Conservation (phyloP, 1,140 invertebrate genomes). For the Hycleus cichorii region DNA sequence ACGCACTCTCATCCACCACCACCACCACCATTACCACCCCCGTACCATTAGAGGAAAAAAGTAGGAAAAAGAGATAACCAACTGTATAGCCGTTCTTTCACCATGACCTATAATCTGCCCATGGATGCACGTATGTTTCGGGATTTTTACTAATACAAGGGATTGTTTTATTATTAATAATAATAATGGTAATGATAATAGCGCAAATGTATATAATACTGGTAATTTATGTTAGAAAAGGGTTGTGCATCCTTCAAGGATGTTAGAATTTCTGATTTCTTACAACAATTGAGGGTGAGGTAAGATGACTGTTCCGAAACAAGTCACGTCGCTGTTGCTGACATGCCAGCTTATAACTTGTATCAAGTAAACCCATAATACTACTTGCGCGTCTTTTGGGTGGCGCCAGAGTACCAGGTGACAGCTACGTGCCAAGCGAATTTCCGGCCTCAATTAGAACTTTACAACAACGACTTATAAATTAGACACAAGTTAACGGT, state of each 20-base stretch:
- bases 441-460: slow-evolving; percentile 28
- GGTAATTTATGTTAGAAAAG: slow-evolving; percentile 13
- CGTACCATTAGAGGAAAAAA: not conserved
- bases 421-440: slow-evolving; percentile 30
- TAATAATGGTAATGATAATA: too few relatives aligned
- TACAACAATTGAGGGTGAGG: not conserved
- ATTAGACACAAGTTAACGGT: not conserved
- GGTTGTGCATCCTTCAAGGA: not conserved
- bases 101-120: too few relatives aligned
- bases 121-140: too few relatives aligned
- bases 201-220: too few relatives aligned
- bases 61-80: too few relatives aligned
- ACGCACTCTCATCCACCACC: slow-evolving; percentile 41
- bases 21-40: slow-evolving; percentile 32
- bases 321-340: slow-evolving; percentile 28
- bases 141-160: too few relatives aligned
- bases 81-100: too few relatives aligned
- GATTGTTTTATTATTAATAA: too few relatives aligned
- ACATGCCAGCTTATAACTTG: slow-evolving; percentile 34
- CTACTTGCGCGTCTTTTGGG: slow-evolving; percentile 18
- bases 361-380: slow-evolving; percentile 33
- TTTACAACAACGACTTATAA: slow-evolving; percentile 18
- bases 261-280: not conserved
- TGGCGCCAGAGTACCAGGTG: slow-evolving; percentile 29
- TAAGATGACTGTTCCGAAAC: slow-evolving; percentile 26